phyloP scores from a whole-genome alignment of 2,888 invertebrate species.

The Andrena minutula region DNA sequence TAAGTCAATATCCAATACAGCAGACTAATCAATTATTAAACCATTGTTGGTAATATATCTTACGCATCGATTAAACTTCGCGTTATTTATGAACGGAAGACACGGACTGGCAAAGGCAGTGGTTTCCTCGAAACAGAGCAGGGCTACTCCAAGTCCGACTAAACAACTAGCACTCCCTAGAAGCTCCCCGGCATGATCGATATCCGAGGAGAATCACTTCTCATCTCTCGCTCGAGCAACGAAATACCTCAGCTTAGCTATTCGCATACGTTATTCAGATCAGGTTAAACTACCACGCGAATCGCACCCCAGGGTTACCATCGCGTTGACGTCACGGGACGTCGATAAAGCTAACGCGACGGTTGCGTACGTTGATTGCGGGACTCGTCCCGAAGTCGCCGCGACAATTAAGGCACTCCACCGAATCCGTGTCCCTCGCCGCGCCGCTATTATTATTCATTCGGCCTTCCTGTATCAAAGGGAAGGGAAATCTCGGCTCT shows the following conservation, averaged over 20 bases:
- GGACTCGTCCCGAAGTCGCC: neutral
- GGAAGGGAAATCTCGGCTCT: constrained; percentile 28
- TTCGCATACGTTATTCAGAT: constrained; percentile 24
- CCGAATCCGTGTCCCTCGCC: neutral
- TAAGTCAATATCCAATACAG: too few species aligned
- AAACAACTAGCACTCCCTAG: neutral
- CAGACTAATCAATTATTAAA: too few species aligned
- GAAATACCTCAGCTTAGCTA: constrained; percentile 10
- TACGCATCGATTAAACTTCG: too few species aligned
- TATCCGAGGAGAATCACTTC: neutral
- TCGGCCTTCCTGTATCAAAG: constrained; percentile 11
- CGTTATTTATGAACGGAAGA: too few species aligned
- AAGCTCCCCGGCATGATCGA: neutral
- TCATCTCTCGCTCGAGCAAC: neutral
- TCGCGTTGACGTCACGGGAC: constrained; percentile 23
- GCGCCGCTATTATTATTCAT: constrained; percentile 36
- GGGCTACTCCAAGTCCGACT: too few species aligned
- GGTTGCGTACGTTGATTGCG: neutral
- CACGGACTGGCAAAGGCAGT: too few species aligned
- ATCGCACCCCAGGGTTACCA: constrained; percentile 20
- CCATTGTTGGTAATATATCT: too few species aligned
- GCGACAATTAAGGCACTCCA: constrained; percentile 13
- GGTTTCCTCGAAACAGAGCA: too few species aligned
- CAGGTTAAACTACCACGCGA: neutral
- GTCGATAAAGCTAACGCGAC: constrained; percentile 22